phyloP scores from a whole-genome alignment of 1,140 invertebrate genomes.

The Charaxes varanes region DNA sequence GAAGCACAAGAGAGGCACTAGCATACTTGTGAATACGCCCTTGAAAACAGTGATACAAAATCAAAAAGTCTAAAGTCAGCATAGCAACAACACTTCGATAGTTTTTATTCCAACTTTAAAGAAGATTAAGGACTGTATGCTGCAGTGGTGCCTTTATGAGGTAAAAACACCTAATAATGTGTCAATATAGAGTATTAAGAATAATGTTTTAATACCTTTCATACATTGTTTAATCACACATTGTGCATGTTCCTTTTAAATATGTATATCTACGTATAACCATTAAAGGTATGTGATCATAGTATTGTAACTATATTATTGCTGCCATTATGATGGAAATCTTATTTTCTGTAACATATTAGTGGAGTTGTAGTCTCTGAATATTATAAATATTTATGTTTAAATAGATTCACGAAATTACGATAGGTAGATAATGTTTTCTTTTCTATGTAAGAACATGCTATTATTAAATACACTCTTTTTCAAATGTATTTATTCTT shows the following conservation, averaged over 20 bases:
- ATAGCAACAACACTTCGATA: conserved; percentile 63
- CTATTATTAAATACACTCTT: too few species aligned
- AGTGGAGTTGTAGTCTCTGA: too few species aligned
- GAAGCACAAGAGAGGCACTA: too few species aligned
- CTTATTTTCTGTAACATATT: too few species aligned
- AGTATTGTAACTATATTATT: too few species aligned
- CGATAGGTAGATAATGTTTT: too few species aligned
- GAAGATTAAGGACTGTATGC: conserved; percentile 29
- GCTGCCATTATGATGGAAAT: too few species aligned
- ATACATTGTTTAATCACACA: conserved; percentile 8
- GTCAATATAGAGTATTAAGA: background rate
- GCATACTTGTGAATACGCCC: conserved; percentile 45
- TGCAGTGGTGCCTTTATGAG: conserved; percentile 52
- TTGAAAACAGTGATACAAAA: conserved; percentile 63
- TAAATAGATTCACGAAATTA: too few species aligned
- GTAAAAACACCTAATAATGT: conserved; percentile 24
- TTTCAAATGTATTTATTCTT: too few species aligned
- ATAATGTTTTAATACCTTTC: background rate
- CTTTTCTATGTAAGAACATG: too few species aligned
- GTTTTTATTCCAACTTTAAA: conserved; percentile 43
- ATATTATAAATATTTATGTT: too few species aligned
- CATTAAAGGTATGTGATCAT: too few species aligned
- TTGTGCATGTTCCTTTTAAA: conserved; percentile 19
- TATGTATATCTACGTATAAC: conserved; percentile 8
- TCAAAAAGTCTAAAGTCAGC: conserved; percentile 68